Percentiles rank a stretch among this genome's conserved stretches.
Evolutionary conservation across 2,888 invertebrate species (phyloP).

Genomic region (Uloborus plumipes): DNA sequence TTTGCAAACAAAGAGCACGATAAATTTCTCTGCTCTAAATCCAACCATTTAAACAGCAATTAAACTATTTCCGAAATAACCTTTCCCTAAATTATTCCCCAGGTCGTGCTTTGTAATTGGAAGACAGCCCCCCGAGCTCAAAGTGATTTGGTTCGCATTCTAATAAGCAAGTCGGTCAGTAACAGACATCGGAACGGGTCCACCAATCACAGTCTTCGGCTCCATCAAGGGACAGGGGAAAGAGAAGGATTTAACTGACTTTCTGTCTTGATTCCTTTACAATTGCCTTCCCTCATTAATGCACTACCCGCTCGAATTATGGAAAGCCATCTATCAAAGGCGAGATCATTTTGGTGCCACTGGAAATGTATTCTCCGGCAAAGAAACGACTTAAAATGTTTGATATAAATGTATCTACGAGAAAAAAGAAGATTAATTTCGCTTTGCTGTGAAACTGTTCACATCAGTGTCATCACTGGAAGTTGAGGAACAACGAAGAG

Average conservation of each 20-base stretch:
- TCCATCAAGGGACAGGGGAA: slow-evolving; percentile 32
- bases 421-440: slow-evolving; percentile 52
- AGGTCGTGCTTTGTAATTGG: slow-evolving; percentile 14
- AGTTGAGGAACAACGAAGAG: too few species aligned
- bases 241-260: slow-evolving; percentile 37
- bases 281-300: slow-evolving; percentile 54
- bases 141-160: slow-evolving; percentile 53
- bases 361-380: background rate
- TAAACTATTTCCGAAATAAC: background rate
- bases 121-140: slow-evolving; percentile 19
- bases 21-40: too few species aligned
- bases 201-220: slow-evolving; percentile 52
- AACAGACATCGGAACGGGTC: slow-evolving; percentile 40
- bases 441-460: slow-evolving; percentile 14
- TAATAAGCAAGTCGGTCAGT: slow-evolving; percentile 59
- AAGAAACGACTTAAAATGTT: too few species aligned
- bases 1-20: too few species aligned
- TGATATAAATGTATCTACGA: too few species aligned
- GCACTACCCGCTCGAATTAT: slow-evolving; percentile 52
- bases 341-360: slow-evolving; percentile 32
- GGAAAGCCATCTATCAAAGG: slow-evolving; percentile 47
- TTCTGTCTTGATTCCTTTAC: slow-evolving; percentile 45
- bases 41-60: too few species aligned
- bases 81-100: background rate
- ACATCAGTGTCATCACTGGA: slow-evolving; percentile 8